These are phyloP conservation scores for Trididemnum clinides DNA, from an alignment of 23 tunicate species.

Conservation along the genomic window DNA sequence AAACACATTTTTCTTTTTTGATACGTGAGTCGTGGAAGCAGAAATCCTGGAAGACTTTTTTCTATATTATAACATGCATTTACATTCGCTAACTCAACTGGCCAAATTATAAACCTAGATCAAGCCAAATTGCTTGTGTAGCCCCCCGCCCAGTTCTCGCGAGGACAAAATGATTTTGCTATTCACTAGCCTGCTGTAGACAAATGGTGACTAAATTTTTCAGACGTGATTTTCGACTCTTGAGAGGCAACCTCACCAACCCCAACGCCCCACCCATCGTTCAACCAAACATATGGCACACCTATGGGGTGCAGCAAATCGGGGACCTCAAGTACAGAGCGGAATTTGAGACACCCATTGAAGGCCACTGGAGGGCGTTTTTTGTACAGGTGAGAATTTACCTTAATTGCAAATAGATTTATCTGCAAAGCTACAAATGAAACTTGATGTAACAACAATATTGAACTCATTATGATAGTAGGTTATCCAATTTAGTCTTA, in stretches of 20 bases:
- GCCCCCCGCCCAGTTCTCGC: too few relatives aligned
- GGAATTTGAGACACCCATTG: slow-evolving; percentile 50
- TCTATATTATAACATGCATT: too few relatives aligned
- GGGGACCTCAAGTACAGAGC: slow-evolving; percentile 55
- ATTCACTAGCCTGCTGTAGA: too few relatives aligned
- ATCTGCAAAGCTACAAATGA: background rate
- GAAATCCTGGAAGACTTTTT: too few relatives aligned
- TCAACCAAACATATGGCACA: slow-evolving; percentile 63
- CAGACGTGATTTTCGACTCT: slow-evolving; percentile 81
- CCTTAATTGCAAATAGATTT: too few relatives aligned
- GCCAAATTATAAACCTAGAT: background rate
- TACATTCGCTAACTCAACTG: too few relatives aligned
- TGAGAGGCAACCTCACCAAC: slow-evolving; percentile 50
- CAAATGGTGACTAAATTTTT: too few relatives aligned
- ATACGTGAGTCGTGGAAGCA: too few relatives aligned
- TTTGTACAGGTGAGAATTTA: slow-evolving; percentile 64
- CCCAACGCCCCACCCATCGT: slow-evolving; percentile 40
- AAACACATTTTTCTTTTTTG: too few relatives aligned
- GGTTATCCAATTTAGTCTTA: too few relatives aligned
- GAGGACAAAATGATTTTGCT: too few relatives aligned
- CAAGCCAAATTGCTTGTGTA: background rate
- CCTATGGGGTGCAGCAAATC: slow-evolving; percentile 30
- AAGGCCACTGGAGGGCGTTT: slow-evolving; percentile 82
- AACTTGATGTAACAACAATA: background rate
- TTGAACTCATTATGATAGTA: too few relatives aligned